Base-by-base conservation (phyloP, 2,113 vertebrate species). In the Neodontobutis hainanensis region DNA sequence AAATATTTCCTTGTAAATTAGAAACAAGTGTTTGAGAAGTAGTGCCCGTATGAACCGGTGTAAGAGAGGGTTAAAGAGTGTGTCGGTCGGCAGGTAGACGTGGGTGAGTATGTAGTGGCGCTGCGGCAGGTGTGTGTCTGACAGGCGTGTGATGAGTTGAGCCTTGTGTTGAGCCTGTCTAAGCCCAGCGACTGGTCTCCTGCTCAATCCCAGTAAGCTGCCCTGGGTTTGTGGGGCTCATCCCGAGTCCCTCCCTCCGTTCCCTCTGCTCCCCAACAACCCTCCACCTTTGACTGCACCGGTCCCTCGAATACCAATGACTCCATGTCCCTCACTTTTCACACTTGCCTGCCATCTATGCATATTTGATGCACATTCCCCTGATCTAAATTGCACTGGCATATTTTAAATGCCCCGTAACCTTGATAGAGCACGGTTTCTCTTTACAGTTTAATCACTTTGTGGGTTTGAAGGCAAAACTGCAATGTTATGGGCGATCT, bases 141-240 rank as follows among this genome's bases (percentile, higher is more conserved):
- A 88, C 89, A 90, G 88, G 49, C 81, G 73, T 90, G 86, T 89
- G 89, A 90, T 90, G 83, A 89, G 87, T 85, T 90, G 86, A 91
- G 87, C 85, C 85, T 48, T 57, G 76, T 80, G 55, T 69, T 90
- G 88, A 91, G 90, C 89, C 88, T 19, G 80, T 80, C 80, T 91
- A 87, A 90, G 90, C 89, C 81, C 53, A 48, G 82, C 64, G 77
- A 85, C 86, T 84, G 83, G 85, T 81, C 75, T 85, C 71, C 61
- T 36, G 62, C 79, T 84, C 73, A 73, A 85, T 87, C 89, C 87
- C 83, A 83, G 68, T 90, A 91, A 91, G 87, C 85, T 89, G 81
- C 83, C 70, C 70, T 81, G 87, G 85, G 83, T 88, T 81, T 82
- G 61, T 80, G 60, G 85, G 74, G 87, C 84, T 86, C 78, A 83